Evolutionary conservation across 1,140 invertebrate species (phyloP).

Genomic region (Apis laboriosa): DNA sequence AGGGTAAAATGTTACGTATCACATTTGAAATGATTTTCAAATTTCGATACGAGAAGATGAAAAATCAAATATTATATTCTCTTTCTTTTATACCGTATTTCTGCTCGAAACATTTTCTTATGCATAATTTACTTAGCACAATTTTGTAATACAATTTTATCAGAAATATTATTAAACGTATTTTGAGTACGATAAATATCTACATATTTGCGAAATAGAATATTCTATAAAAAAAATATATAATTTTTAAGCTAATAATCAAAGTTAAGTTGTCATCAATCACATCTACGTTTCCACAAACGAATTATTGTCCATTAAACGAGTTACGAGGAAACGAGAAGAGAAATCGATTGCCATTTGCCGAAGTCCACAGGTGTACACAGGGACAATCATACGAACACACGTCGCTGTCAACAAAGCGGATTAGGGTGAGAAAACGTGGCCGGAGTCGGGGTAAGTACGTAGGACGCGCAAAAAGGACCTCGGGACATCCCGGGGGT

Average conservation of each 20-base stretch:
- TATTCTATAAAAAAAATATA: too few relatives aligned
- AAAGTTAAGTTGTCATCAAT: neutral
- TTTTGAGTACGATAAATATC: too few relatives aligned
- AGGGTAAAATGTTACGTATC: too few relatives aligned
- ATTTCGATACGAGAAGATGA: too few relatives aligned
- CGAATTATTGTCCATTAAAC: neutral
- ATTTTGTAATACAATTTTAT: too few relatives aligned
- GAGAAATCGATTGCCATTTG: constrained; percentile 1
- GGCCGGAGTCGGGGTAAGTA: constrained; percentile 17
- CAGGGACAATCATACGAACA: constrained; percentile 27
- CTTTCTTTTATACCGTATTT: too few relatives aligned
- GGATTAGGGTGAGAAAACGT: constrained; percentile 44
- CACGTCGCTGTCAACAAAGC: constrained; percentile 40
- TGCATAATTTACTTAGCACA: too few relatives aligned
- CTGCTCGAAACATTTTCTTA: too few relatives aligned
- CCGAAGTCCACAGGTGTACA: neutral
- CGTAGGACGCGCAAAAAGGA: constrained; percentile 25
- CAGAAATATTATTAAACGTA: too few relatives aligned
- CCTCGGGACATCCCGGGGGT: neutral
- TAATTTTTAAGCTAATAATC: neutral
- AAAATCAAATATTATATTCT: too few relatives aligned
- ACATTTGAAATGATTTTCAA: too few relatives aligned
- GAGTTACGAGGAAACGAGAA: neutral
- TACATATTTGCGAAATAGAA: too few relatives aligned
- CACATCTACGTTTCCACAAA: neutral